Evolutionary conservation across 2,888 invertebrate genomes (phyloP).

Genomic region (Parelbella ahira): DNA sequence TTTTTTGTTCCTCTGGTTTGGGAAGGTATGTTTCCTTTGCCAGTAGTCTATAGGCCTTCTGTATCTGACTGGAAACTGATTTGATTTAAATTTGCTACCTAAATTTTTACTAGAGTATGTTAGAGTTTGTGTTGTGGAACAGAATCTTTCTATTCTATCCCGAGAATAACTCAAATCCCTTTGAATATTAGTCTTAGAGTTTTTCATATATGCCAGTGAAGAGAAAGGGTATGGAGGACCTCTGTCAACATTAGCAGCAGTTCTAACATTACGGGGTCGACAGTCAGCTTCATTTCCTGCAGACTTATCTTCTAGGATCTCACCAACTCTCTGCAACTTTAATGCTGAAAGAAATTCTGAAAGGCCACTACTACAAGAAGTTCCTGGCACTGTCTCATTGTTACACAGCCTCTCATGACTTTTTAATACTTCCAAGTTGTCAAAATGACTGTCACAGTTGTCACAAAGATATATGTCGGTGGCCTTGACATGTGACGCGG

Average conservation of each 20-base stretch:
- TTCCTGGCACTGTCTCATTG: constrained; percentile 46
- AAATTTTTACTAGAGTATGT: constrained; percentile 53
- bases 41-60: constrained; percentile 71
- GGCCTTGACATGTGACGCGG: constrained; percentile 78
- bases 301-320: constrained; percentile 32
- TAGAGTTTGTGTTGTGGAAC: constrained; percentile 48
- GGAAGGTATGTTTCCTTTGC: constrained; percentile 63
- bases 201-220: constrained; percentile 65
- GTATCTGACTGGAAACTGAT: constrained; percentile 65
- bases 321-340: constrained; percentile 49
- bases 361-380: constrained; percentile 48
- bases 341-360: constrained; percentile 64
- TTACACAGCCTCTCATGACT: constrained; percentile 73
- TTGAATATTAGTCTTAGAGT: constrained; percentile 52
- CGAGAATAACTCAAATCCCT: constrained; percentile 57
- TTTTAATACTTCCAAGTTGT: constrained; percentile 62
- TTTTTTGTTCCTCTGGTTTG: constrained; percentile 63
- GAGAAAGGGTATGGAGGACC: constrained; percentile 74
- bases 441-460: constrained; percentile 87
- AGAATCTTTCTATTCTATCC: constrained; percentile 69
- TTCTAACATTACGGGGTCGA: constrained; percentile 54
- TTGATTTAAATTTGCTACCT: constrained; percentile 59
- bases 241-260: constrained; percentile 56
- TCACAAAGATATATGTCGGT: constrained; percentile 88
- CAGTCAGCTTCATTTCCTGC: constrained; percentile 37